Evolutionary conservation across 2,888 invertebrate species (phyloP).

Genomic region (Leptogaster cylindrica): DNA sequence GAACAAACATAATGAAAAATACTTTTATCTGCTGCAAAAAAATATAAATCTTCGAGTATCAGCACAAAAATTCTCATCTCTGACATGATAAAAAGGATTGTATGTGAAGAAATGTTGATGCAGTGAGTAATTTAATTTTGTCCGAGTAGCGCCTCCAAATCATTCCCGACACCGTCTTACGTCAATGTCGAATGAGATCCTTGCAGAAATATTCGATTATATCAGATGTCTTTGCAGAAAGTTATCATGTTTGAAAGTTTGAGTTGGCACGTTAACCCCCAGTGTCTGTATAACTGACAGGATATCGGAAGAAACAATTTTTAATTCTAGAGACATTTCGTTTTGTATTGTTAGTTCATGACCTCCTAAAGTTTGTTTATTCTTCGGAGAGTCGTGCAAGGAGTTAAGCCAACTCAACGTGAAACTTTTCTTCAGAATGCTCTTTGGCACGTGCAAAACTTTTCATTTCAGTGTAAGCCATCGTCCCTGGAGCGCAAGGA

Average conservation of each 20-base stretch:
- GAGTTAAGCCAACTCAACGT: constrained; percentile 21
- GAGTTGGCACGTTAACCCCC: constrained; percentile 28
- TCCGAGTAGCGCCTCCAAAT: not conserved
- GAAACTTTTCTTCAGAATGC: constrained; percentile 34
- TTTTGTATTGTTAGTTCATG: constrained; percentile 36
- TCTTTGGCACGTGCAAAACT: constrained; percentile 40
- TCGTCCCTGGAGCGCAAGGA: constrained; percentile 33
- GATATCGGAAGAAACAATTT: constrained; percentile 24
- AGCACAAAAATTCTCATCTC: too few species aligned
- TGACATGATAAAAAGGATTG: too few species aligned
- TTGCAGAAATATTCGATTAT: constrained; percentile 30
- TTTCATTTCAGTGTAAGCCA: constrained; percentile 37
- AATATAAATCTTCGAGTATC: too few species aligned
- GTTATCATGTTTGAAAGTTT: constrained; percentile 18
- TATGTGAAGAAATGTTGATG: too few species aligned
- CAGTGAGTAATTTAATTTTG: too few species aligned
- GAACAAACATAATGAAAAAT: too few species aligned
- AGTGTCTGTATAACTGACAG: constrained; percentile 28
- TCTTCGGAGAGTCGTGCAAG: constrained; percentile 33
- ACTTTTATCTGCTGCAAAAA: too few species aligned
- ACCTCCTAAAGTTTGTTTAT: constrained; percentile 40
- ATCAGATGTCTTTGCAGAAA: constrained; percentile 9
- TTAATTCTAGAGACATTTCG: constrained; percentile 36
- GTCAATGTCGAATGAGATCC: constrained; percentile 10
- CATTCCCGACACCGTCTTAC: not conserved